These are phyloP conservation scores for Drosophila aldrichi DNA, from an alignment of 2,888 invertebrate genomes.

Conservation along the genomic window DNA sequence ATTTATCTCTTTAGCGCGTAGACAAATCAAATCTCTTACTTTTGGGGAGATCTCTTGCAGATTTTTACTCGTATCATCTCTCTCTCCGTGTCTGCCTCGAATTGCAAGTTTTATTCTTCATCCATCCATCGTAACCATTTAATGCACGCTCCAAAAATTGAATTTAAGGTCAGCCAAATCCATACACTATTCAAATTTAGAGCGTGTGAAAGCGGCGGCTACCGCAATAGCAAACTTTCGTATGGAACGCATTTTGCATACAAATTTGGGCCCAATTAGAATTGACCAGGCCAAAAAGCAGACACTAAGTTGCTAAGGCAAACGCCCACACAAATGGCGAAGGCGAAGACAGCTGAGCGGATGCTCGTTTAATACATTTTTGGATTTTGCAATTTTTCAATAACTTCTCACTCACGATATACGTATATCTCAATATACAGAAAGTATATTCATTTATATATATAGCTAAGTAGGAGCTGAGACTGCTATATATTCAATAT, in stretches of 20 bases:
- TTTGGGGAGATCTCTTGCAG: no score
- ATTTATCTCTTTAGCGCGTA: no score
- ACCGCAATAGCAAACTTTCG: slow-evolving; percentile 37
- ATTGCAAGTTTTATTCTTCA: not conserved
- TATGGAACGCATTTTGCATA: slow-evolving; percentile 67
- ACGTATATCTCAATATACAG: not conserved
- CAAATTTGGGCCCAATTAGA: slow-evolving; percentile 74
- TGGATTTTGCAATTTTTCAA: slow-evolving; percentile 15
- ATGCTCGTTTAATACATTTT: slow-evolving; percentile 49
- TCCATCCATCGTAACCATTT: slow-evolving; percentile 19
- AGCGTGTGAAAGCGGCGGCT: slow-evolving; percentile 74
- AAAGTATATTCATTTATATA: not conserved
- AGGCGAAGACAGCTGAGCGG: slow-evolving; percentile 60
- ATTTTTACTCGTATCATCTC: not conserved
- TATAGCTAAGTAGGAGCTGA: slow-evolving; percentile 11
- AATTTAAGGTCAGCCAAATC: slow-evolving; percentile 25
- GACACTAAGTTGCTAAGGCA: slow-evolving; percentile 28
- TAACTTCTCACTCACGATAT: not conserved
- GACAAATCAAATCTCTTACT: no score
- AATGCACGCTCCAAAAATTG: slow-evolving; percentile 35
- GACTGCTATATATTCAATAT: slow-evolving; percentile 34
- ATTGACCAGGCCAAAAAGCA: slow-evolving; percentile 61
- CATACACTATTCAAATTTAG: slow-evolving; percentile 65
- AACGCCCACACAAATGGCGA: slow-evolving; percentile 56
- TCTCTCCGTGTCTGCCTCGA: not conserved